Percentiles rank a stretch among this genome's conserved stretches.
Conservation (phyloP, 2,113 vertebrate genomes). For the Poecilia latipinna region DNA sequence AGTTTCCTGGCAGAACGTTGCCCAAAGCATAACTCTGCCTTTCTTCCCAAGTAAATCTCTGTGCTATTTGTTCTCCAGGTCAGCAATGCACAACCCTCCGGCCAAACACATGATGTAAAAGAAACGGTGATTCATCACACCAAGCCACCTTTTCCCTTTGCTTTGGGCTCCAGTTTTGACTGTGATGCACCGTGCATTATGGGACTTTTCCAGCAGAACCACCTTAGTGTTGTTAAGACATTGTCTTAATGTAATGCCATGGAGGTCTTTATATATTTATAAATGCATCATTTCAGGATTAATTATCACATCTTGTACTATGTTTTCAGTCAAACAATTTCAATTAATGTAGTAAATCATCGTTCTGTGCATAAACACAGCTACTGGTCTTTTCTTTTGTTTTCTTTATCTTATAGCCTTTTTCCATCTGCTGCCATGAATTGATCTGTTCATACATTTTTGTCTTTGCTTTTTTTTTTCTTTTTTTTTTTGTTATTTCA, state of each 20-base stretch:
- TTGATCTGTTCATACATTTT: constrained; percentile 4
- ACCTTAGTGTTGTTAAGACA: neutral
- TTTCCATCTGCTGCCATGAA: neutral
- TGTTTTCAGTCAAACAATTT: neutral
- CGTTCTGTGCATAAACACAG: no score
- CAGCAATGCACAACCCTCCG: neutral
- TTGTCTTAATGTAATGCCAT: neutral
- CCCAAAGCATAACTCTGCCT: no score
- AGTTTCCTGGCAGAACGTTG: neutral
- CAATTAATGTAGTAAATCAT: neutral
- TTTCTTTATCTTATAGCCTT: neutral
- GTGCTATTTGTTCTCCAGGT: neutral
- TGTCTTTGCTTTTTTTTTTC: neutral
- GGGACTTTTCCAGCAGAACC: neutral
- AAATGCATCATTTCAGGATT: neutral
- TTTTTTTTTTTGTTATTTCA: constrained; percentile 58
- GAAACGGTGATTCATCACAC: no score
- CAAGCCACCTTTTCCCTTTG: no score
- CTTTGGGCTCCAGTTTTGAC: neutral
- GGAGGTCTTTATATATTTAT: neutral
- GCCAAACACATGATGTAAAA: no score
- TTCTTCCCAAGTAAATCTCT: neutral
- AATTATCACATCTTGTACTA: no score
- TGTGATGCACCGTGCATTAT: neutral
- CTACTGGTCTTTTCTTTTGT: neutral